phyloP scores from a whole-genome alignment of 2,797 vertebrate species.

The Gallirallus australis region DNA sequence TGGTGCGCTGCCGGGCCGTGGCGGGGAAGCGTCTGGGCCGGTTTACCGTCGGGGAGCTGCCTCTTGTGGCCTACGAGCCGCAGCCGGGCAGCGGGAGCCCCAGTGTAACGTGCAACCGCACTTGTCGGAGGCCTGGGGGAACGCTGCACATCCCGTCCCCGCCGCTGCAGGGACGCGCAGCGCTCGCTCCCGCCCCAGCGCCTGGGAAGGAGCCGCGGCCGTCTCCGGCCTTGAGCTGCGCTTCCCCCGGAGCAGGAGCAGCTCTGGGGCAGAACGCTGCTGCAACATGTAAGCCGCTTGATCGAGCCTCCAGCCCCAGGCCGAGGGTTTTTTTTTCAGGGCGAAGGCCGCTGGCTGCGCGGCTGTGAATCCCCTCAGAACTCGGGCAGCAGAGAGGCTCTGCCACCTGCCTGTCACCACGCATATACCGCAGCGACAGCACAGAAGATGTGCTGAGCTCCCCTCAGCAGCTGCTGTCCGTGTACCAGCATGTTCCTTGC shows the following conservation, averaged over 20 bases:
- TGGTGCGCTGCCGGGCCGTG: not conserved
- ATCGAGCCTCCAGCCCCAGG: not conserved
- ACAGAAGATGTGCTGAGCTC: rapidly evolving
- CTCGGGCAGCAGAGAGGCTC: not conserved
- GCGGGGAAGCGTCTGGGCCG: too few relatives aligned
- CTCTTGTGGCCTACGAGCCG: not conserved
- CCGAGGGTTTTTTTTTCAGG: too few relatives aligned
- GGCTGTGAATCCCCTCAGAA: not conserved
- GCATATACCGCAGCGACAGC: rapidly evolving
- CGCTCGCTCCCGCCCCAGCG: not conserved
- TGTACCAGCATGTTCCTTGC: not conserved
- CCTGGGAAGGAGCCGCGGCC: not conserved
- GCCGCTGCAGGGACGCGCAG: not conserved
- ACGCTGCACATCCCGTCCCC: rapidly evolving
- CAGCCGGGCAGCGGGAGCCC: rapidly evolving
- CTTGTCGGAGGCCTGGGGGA: rapidly evolving
- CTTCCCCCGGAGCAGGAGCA: not conserved
- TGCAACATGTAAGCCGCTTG: not conserved
- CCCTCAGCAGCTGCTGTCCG: not conserved
- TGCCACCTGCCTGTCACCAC: rapidly evolving
- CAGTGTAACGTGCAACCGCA: rapidly evolving
- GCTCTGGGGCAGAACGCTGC: not conserved
- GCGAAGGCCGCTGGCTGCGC: not conserved
- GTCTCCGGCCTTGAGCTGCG: too few relatives aligned
- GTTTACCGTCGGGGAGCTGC: too few relatives aligned